A percentile compares a stretch with the other conserved stretches of the same genome.
Conservation (phyloP, 2,113 vertebrate species). For the Forbesichthys agassizii region DNA sequence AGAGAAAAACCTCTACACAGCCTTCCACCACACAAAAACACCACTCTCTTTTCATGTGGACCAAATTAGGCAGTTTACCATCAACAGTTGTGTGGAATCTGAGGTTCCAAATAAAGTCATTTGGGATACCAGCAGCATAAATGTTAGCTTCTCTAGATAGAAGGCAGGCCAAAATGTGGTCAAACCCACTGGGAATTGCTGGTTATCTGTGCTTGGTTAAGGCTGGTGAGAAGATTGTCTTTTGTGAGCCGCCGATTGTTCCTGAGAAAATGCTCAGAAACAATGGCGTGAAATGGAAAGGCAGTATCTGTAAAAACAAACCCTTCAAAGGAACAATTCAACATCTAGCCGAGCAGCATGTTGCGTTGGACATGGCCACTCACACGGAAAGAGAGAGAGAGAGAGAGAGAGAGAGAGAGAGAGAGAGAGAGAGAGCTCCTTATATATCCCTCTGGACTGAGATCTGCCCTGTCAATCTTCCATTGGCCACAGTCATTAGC, state of each 20-base stretch:
- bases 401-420: conserved; percentile 12
- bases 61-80: conserved; percentile 50
- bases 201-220: neutral
- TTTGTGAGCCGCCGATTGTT: conserved; percentile 24
- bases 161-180: conserved; percentile 29
- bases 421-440: conserved; percentile 24
- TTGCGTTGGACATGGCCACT: too few relatives aligned
- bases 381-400: neutral
- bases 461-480: conserved; percentile 43
- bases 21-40: conserved; percentile 22
- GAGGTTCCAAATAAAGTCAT: conserved; percentile 34
- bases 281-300: conserved; percentile 27
- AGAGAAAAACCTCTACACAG: conserved; percentile 40
- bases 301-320: conserved; percentile 1
- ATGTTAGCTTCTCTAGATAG: conserved; percentile 26
- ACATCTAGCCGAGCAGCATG: too few relatives aligned
- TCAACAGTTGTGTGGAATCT: neutral
- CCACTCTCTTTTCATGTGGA: conserved; percentile 16
- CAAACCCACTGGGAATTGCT: conserved; percentile 1
- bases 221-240: conserved; percentile 31
- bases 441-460: conserved; percentile 34
- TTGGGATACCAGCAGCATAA: conserved; percentile 6
- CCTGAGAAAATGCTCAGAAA: conserved; percentile 24
- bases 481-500: conserved; percentile 53
- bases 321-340: too few relatives aligned